Conservation (phyloP, 2,113 vertebrate genomes). For the Ranitomeya imitator region DNA sequence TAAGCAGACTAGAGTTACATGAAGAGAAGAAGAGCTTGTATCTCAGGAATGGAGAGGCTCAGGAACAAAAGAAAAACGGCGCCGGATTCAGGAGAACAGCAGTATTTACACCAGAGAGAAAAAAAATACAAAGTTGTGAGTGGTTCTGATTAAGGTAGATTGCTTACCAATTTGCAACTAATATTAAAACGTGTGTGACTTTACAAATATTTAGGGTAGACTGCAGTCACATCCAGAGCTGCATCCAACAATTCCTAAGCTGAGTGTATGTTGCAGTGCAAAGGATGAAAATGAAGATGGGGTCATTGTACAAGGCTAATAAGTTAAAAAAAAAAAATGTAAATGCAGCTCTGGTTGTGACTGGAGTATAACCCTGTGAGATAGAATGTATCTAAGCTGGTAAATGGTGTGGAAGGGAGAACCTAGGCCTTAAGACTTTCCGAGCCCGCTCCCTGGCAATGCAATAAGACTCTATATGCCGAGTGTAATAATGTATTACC, state of each 20-base stretch:
- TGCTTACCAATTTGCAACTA: neutral
- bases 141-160: too few species aligned
- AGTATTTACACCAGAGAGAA: too few species aligned
- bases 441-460: neutral
- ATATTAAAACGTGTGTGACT: neutral
- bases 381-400: neutral
- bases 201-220: neutral
- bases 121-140: too few species aligned
- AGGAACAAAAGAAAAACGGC: too few species aligned
- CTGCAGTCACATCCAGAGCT: neutral
- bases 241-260: neutral
- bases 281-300: too few species aligned
- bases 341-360: neutral
- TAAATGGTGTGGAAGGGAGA: neutral
- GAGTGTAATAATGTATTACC: neutral
- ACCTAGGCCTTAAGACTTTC: neutral
- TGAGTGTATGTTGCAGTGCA: too few species aligned
- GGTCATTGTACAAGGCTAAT: too few species aligned
- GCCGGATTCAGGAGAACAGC: too few species aligned
- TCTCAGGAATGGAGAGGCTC: too few species aligned
- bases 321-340: neutral
- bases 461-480: slow-evolving; percentile 30
- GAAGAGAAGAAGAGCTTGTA: too few species aligned
- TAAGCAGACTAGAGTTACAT: too few species aligned
- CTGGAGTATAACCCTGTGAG: neutral